These are phyloP conservation scores for Caenorhabditis becei DNA, from an alignment of 2,888 invertebrate genomes.

Conservation along the genomic window DNA sequence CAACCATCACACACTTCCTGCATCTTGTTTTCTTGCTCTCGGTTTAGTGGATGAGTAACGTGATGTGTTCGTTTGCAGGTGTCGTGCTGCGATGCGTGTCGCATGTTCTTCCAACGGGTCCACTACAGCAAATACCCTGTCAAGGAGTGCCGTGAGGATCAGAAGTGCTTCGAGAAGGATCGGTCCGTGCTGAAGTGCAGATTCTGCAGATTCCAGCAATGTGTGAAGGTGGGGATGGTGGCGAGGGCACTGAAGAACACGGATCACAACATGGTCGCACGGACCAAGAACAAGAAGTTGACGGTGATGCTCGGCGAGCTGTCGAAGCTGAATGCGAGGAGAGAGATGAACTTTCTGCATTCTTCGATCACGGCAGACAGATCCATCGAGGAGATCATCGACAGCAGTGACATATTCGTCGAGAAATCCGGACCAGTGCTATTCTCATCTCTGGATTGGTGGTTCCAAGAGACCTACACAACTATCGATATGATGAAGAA, in stretches of 20 bases:
- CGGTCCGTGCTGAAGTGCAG: constrained; percentile 18
- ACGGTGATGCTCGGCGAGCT: neutral
- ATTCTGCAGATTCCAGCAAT: constrained; percentile 39
- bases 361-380: neutral
- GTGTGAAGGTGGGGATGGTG: constrained; percentile 36
- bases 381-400: neutral
- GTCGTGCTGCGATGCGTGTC: constrained; percentile 5
- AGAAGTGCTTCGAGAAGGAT: neutral
- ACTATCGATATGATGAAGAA: constrained; percentile 8
- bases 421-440: neutral
- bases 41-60: neutral
- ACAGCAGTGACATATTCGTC: neutral
- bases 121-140: neutral
- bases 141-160: neutral
- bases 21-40: neutral
- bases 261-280: neutral
- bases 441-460: neutral
- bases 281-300: neutral
- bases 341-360: neutral
- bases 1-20: too few relatives aligned
- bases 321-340: neutral
- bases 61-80: neutral
- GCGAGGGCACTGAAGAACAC: neutral
- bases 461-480: neutral
- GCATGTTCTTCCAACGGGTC: constrained; percentile 13